Evolutionary conservation across 2,113 vertebrate species (phyloP), one percentile per base, ranked within the genome.

Genomic region (Ammodytes dubius): DNA sequence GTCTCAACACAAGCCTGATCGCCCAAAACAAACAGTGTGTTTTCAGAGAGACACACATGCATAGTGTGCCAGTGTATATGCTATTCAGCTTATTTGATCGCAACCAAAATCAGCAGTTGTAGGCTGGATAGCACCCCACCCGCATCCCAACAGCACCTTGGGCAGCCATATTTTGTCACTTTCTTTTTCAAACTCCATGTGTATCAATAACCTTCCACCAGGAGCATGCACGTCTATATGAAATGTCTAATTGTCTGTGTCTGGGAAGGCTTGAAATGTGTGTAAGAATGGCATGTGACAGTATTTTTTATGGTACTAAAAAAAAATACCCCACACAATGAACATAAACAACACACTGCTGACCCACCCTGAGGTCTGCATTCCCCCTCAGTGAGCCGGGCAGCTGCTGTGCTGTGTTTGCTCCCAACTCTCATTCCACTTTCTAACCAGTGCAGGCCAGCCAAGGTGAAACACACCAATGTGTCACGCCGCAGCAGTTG

Each of bases 341-440:
- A 75, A 15, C 47, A 64, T 49, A 82, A 70, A 70, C 63, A 53
- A 50, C 74, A 46, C 61, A 59, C 60, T 71, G 52, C 54, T 69
- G 71, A 79, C 56, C 74, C 59, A 68, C 63, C 61, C 67, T 72
- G 47, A 46, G 79, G 71, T 74, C 63, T 74, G 72, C 50, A 3
- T 63, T 59, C 39, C n/a, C 59, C 56, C 27, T 27, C 46, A 59
- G 59, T 35, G 10, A 83, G 67, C 69, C 70, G 43, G 17, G 45
- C 87, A 86, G 74, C 85, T 79, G 81, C 85, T 89, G 69, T 79
- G 81, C 85, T 89, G 69, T 39, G 70, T 74, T 74, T 64, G 59
- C 50, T 69, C 70, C 64, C 42, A 79, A 71, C 57, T 66, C 82
- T 89, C 74, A 69, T 88, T 37, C 86, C 78, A 77, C 77, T 75